Evolutionary conservation across 2,113 vertebrate genomes (phyloP), one percentile per base, ranked within the genome.

Genomic region (Pteronura brasiliensis): DNA sequence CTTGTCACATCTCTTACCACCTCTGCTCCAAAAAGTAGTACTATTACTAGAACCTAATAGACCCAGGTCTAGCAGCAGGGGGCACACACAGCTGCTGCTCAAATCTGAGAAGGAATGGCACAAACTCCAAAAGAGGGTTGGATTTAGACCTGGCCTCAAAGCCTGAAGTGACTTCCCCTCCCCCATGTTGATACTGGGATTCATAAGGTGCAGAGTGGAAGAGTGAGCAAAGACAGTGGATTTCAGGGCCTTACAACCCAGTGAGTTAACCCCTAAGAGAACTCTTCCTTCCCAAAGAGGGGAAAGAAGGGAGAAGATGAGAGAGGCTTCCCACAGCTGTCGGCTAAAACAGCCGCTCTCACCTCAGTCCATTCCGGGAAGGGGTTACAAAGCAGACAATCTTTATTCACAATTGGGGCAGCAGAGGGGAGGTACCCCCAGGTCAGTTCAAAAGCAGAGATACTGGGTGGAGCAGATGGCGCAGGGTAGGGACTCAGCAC

Each of bases 401-500:
- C 96, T 98, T 97, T 98, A 98, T 98, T 98, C 97, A 97, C 93
- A 98, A 80, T 52, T 65, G 59, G 88, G 93, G 84, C 3, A 1
- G 92, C 79, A 93, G 71, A 88, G 67, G 81, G 92, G 72, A 72
- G 77, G 71, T 20, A 87, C 65, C 72, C 90, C 92, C 88, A 15
- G 52, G 93, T 83, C 93, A 95, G 97, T 98, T 96, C 97, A 91
- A 95, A 95, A 98, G 96, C 96, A 97, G 93, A 97, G 94, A 83
- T 21, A 79, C 2, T 69, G 36, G 76, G 59, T 34, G 36, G 65
- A 83, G 42, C 49, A 67, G 63, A 27, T 34, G 79, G 72, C 1
- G 6, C 61, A 49, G 12, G 69, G 76, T 8, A 12, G 42, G 74
- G n/a, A 79, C 91, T 98, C 98, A 98, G 96, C 99, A 99, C 97